A percentile compares a stretch with the other conserved stretches of the same genome.
These are phyloP conservation scores for Chitala chitala DNA, from an alignment of 2,113 vertebrate genomes.

Conservation along the genomic window DNA sequence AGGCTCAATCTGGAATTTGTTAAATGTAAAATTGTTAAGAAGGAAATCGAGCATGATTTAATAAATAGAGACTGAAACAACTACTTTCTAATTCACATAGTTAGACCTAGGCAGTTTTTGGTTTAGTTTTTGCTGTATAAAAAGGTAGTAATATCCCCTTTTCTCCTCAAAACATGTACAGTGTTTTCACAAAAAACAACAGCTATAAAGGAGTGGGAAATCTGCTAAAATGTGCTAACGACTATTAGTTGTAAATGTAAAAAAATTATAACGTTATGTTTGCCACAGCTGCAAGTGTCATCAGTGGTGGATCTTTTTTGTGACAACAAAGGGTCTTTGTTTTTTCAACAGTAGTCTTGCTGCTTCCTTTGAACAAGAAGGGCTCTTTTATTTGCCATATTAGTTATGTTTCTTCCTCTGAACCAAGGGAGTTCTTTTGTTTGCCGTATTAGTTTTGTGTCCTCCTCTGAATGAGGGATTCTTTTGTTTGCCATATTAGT, in stretches of 20 bases:
- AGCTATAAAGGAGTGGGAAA: too few relatives aligned
- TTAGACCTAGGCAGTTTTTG: neutral
- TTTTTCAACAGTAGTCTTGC: neutral
- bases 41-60: slow-evolving; percentile 64
- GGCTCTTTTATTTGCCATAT: neutral
- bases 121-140: neutral
- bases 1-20: slow-evolving; percentile 59
- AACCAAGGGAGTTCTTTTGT: too few relatives aligned
- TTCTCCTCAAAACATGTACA: neutral
- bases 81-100: slow-evolving; percentile 57
- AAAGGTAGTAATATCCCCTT: neutral
- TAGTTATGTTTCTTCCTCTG: too few relatives aligned
- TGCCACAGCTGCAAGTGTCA: neutral
- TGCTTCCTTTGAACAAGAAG: neutral
- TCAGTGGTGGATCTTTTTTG: neutral
- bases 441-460: too few relatives aligned
- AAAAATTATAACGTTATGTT: too few relatives aligned
- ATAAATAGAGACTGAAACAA: slow-evolving; percentile 65
- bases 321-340: neutral
- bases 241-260: too few relatives aligned
- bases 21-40: slow-evolving; percentile 58
- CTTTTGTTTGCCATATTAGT: neutral
- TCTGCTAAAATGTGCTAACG: too few relatives aligned
- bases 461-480: too few relatives aligned
- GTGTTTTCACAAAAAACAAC: too few relatives aligned